Evolutionary conservation across 2,888 invertebrate genomes (phyloP), one percentile per base, ranked within the genome.

Genomic region (Dusona sp.): DNA sequence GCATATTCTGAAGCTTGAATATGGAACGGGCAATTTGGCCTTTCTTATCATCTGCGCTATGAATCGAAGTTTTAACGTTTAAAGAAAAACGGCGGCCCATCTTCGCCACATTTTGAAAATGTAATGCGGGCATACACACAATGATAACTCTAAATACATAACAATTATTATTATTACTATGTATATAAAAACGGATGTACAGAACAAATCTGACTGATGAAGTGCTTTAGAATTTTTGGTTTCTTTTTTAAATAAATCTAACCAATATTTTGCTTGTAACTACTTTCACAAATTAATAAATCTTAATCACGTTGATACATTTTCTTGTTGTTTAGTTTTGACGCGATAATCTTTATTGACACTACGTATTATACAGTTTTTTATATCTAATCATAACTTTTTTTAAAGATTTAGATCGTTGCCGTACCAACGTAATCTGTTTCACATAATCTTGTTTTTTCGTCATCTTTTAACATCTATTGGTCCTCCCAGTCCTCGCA

Each of bases 401-500:
- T 38, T 38, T 38, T 6, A 8, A 6, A 38, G 9, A 6, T 38
- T 38, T 2, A 38, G 38, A n/a, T 51, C 33, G 13, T 68, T n/a
- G n/a, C 70, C 54, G 38, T 61, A 51, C 65, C 13, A 38, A 13
- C 25, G n/a, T 0, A 19, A 19, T 13, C 19, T 19, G 4, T 48
- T 29, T 29, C 16, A 22, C 16, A 51, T 22, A 6, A 19, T 65
- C 33, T 29, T 25, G 19, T n/a, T 19, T 7, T 38, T 54, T 19
- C 13, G 57, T 57, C 1, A 38, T 74, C n/a, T 48, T 57, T 45
- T 74, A 16, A 16, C 6, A 11, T 65, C 67, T 88, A 89, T 57
- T 84, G 89, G 85, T 96, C 95, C 80, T 96, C 96, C 97, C 97
- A 97, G 90, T 97, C 97, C 29, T 97, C 97, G 90, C 97, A 97